Percentiles rank a stretch among this genome's conserved stretches.
Conservation (phyloP, 2,888 invertebrate species). For the Himalopsyche anomala region DNA sequence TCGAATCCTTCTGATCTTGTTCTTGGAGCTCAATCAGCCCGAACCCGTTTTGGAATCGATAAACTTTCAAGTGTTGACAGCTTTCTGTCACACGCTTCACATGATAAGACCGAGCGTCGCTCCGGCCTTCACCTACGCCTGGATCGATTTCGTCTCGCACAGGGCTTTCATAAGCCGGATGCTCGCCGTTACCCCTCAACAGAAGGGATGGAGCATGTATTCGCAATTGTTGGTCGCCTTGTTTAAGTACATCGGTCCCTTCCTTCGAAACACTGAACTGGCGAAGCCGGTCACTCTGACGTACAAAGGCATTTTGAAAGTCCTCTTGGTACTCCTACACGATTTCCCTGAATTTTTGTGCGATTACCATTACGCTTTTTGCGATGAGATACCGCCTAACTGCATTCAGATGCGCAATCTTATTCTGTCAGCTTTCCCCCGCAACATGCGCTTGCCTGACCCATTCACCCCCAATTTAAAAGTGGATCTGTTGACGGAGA, state of each 20-base stretch:
- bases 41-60: conserved; percentile 96
- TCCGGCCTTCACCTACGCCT: conserved; percentile 98
- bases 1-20: conserved; percentile 96
- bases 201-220: conserved; percentile 98
- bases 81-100: conserved; percentile 97
- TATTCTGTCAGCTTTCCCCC: conserved; percentile 97
- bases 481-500: conserved; percentile 93
- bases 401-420: conserved; percentile 99
- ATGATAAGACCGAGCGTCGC: conserved; percentile 94
- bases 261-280: conserved; percentile 96
- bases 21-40: conserved; percentile 95
- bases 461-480: conserved; percentile 99
- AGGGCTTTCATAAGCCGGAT: conserved; percentile 96
- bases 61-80: conserved; percentile 95
- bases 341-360: conserved; percentile 99
- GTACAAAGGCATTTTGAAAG: conserved; percentile 97
- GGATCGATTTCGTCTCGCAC: conserved; percentile 98
- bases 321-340: conserved; percentile 95
- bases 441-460: conserved; percentile 98
- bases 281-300: conserved; percentile 94
- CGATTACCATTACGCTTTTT: conserved; percentile 99
- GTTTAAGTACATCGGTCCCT: conserved; percentile 97
- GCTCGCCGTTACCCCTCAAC: conserved; percentile 92
- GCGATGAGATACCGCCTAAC: conserved; percentile 99
- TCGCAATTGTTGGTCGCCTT: conserved; percentile 96